Percentiles rank a stretch among this genome's conserved stretches.
These are phyloP conservation scores for Pipa parva DNA, from an alignment of 2,113 vertebrate genomes.

Conservation along the genomic window DNA sequence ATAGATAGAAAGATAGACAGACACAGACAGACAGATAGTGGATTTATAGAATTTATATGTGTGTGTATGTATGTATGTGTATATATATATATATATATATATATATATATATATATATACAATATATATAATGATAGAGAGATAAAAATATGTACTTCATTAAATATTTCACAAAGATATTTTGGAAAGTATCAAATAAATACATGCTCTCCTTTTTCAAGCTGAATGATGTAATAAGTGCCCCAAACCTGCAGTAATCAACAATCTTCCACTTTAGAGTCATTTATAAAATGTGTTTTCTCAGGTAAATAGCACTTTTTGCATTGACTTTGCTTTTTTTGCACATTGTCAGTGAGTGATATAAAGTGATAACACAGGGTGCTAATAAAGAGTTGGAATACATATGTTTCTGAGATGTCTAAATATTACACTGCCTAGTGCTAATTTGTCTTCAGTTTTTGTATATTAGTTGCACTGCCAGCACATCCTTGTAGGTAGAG, in stretches of 20 bases:
- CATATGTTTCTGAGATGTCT: conserved; percentile 38
- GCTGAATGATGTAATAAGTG: conserved; percentile 16
- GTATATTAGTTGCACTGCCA: conserved; percentile 18
- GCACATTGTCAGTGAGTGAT: conserved; percentile 32
- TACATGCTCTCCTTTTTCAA: conserved; percentile 4
- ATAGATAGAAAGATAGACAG: too few relatives aligned
- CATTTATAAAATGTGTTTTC: conserved; percentile 40
- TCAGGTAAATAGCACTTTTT: conserved; percentile 10
- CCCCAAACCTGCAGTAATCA: conserved; percentile 15
- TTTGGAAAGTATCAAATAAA: too few relatives aligned
- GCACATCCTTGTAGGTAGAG: conserved; percentile 25
- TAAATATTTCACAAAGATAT: too few relatives aligned
- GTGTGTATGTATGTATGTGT: too few relatives aligned
- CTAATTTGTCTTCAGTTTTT: conserved; percentile 37
- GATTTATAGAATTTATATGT: neutral
- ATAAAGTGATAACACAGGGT: conserved; percentile 29
- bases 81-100: too few relatives aligned
- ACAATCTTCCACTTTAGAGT: conserved; percentile 29
- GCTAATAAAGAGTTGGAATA: conserved; percentile 38
- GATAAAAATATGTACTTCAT: too few relatives aligned
- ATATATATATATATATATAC: too few relatives aligned
- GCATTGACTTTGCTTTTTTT: conserved; percentile 13
- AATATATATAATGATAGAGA: too few relatives aligned
- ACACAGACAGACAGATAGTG: too few relatives aligned
- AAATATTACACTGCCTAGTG: conserved; percentile 36